Evolutionary conservation across 2,113 vertebrate species (phyloP).

Genomic region (Gambusia holbrooki): DNA sequence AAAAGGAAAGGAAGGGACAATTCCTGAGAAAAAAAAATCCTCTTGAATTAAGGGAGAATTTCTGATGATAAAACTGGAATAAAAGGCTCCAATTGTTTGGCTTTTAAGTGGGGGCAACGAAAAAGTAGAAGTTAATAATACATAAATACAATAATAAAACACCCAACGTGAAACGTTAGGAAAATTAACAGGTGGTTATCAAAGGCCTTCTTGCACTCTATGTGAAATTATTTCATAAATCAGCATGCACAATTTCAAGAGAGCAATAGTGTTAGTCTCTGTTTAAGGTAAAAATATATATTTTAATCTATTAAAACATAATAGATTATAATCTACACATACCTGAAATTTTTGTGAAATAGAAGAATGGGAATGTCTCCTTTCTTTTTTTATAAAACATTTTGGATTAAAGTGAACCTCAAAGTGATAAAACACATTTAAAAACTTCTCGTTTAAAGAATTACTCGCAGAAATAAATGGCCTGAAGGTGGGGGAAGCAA

Average conservation of each 20-base stretch:
- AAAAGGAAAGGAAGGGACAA: not conserved
- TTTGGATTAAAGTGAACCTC: not conserved
- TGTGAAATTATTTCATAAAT: not conserved
- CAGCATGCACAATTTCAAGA: not conserved
- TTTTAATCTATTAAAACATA: not conserved
- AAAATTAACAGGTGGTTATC: not conserved
- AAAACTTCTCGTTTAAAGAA: not conserved
- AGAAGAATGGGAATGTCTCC: not conserved
- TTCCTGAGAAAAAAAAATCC: not conserved
- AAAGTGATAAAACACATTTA: not conserved
- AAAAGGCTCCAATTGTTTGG: not conserved
- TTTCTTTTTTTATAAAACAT: not conserved
- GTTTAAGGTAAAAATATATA: not conserved
- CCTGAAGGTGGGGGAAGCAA: not conserved
- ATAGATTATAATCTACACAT: not conserved
- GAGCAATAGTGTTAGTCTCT: not conserved
- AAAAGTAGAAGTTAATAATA: not conserved
- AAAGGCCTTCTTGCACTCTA: not conserved
- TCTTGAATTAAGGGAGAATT: not conserved
- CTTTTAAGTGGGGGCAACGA: slow-evolving; percentile 1
- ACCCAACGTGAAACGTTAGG: no score
- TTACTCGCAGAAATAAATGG: slow-evolving; percentile 62
- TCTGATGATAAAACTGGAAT: not conserved
- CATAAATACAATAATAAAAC: not conserved
- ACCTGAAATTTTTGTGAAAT: not conserved